phyloP scores from a whole-genome alignment of 2,888 invertebrate species.

The Watsonalla binaria region DNA sequence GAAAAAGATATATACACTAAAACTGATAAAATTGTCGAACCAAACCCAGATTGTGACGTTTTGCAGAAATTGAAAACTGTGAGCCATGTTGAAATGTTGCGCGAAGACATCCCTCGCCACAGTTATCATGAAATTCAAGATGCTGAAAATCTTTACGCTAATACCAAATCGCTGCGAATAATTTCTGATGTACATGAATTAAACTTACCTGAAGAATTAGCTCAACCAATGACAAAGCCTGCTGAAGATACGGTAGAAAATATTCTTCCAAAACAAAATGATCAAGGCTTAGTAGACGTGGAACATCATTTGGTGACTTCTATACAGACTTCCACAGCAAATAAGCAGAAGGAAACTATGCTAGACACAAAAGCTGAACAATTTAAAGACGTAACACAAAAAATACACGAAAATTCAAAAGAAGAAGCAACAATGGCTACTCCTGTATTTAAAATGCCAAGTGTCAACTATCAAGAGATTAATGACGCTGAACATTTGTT shows the following conservation, averaged over 20 bases:
- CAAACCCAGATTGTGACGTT: not conserved
- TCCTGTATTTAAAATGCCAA: slow-evolving; percentile 13
- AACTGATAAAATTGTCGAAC: not conserved
- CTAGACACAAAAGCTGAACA: not conserved
- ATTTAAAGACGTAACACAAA: not conserved
- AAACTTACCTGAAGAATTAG: slow-evolving; percentile 16
- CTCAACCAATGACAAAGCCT: slow-evolving; percentile 11
- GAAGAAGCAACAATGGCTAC: not conserved
- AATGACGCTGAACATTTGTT: slow-evolving; percentile 35
- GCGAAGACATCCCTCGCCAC: slow-evolving; percentile 30
- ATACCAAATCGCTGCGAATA: slow-evolving; percentile 5
- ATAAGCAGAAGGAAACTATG: not conserved
- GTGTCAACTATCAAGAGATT: slow-evolving; percentile 31
- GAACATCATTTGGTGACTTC: slow-evolving; percentile 27
- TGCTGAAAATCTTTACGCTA: slow-evolving; percentile 37
- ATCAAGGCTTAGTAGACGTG: slow-evolving; percentile 22
- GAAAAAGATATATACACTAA: not conserved
- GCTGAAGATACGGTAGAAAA: slow-evolving; percentile 6
- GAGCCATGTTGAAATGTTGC: slow-evolving; percentile 10
- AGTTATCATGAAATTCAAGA: slow-evolving; percentile 44
- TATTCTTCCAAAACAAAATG: slow-evolving; percentile 17
- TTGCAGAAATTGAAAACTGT: not conserved
- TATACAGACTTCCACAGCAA: slow-evolving; percentile 1
- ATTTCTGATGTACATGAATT: slow-evolving; percentile 14
- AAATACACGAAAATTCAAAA: not conserved